Evolutionary conservation across 1,140 invertebrate genomes (phyloP), one percentile per base, ranked within the genome.

Genomic region (Tyrophagus putrescentiae): DNA sequence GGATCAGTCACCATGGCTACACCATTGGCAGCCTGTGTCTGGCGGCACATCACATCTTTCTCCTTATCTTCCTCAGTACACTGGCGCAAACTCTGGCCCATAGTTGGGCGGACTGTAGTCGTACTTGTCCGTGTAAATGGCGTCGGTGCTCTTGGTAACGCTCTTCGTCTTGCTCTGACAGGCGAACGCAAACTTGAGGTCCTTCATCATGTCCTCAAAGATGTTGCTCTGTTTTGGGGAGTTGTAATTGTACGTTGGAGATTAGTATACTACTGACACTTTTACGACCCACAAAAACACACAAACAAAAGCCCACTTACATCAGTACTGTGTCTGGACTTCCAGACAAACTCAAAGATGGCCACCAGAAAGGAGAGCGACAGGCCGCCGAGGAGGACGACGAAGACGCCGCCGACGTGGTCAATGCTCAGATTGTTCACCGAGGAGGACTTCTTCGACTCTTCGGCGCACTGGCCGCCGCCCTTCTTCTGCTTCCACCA

Each of bases 381-480:
- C 18, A 75, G 66, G 25, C 75, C 75, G 21, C 70, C 69, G 23
- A 76, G 65, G 3, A 77, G 68, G 21, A 77, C 71, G 13, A 77
- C 72, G 63, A 77, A 77, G 11, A 77, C 73, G 25, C 76, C 76
- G n/a, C 74, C 76, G 25, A 77, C 73, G 61, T 69, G 69, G 41
- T 53, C 68, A 42, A 69, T 39, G 42, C 64, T 64, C 33, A 69
- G 57, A 48, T 67, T 67, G 41, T 63, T 69, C 23, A 67, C 65
- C 28, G 50, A 33, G 18, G 57, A 57, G 21, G 53, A 58, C 44
- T 66, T 65, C 32, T 65, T 66, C 9, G 61, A 45, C 29, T 66
- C 65, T 54, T 65, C 62, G 16, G 50, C 50, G 60, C 65, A 66
- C n/a, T 59, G 56, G 18, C 64, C 64, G 18, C 65, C 65, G 44